A percentile compares a stretch with the other conserved stretches of the same genome.
Conservation (phyloP, 1,140 invertebrate genomes). For the Leptoteleia sp. region DNA sequence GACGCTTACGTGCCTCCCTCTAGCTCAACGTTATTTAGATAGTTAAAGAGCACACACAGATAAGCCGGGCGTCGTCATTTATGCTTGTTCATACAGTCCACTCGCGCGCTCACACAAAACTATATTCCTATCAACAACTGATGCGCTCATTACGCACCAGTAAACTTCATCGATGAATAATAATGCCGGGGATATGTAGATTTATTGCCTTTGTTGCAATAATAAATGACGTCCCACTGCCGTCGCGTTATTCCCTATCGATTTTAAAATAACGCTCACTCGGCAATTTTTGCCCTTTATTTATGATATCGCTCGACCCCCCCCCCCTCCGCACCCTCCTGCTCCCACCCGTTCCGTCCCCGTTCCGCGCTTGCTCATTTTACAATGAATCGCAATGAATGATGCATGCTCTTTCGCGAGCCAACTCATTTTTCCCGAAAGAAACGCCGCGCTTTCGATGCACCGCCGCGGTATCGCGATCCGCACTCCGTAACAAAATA, state of each 20-base stretch:
- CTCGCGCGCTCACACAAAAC: constrained; percentile 28
- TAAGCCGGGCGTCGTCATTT: constrained; percentile 61
- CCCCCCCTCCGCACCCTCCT: background rate
- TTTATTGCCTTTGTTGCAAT: constrained; percentile 61
- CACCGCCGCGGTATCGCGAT: background rate
- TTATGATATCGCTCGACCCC: constrained; percentile 7
- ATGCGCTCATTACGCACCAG: constrained; percentile 63
- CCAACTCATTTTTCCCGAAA: constrained; percentile 20
- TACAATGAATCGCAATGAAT: constrained; percentile 36
- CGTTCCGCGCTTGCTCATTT: constrained; percentile 28
- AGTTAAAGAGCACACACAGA: constrained; percentile 64
- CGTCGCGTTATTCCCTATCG: constrained; percentile 40
- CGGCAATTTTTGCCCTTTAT: constrained; percentile 51
- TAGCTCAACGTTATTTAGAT: constrained; percentile 63
- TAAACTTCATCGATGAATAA: constrained; percentile 64
- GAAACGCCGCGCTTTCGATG: constrained; percentile 2
- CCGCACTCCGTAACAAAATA: background rate
- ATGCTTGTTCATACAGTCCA: constrained; percentile 53
- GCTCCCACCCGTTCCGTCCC: no score
- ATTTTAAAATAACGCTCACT: constrained; percentile 40
- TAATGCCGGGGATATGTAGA: constrained; percentile 51
- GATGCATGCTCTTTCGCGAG: constrained; percentile 8
- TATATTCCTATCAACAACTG: constrained; percentile 59
- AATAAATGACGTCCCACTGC: constrained; percentile 32
- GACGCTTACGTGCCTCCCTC: constrained; percentile 60